A percentile compares a stretch with the other conserved stretches of the same genome.
These are phyloP conservation scores for Aptenodytes patagonicus DNA, from an alignment of 2,113 vertebrate genomes.

Conservation along the genomic window DNA sequence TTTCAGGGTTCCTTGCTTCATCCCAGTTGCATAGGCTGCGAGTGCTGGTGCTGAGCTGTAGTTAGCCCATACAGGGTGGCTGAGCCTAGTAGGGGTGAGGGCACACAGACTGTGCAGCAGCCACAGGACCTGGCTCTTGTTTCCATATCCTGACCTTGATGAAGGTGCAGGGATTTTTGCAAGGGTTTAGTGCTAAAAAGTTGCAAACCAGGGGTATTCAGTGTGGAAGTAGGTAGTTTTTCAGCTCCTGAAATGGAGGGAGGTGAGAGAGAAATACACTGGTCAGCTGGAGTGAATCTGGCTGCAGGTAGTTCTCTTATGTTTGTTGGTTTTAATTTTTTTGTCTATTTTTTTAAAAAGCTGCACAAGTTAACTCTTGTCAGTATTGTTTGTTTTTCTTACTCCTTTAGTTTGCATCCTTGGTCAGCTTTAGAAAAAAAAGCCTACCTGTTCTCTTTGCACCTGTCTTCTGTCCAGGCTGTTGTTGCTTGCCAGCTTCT, in stretches of 20 bases:
- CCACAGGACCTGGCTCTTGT: not conserved
- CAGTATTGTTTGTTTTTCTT: not conserved
- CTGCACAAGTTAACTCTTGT: not conserved
- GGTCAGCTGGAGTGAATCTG: not conserved
- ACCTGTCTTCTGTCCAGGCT: not conserved
- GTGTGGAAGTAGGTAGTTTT: rapidly evolving
- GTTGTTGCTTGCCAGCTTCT: not conserved
- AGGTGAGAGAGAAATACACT: not conserved
- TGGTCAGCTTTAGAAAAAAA: not conserved
- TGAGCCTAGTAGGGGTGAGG: not conserved
- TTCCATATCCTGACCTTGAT: not conserved
- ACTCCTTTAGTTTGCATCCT: not conserved
- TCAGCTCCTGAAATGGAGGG: not conserved
- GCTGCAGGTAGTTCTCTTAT: not conserved
- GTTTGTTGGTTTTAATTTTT: not conserved
- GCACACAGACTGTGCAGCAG: not conserved
- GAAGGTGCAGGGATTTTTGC: not conserved
- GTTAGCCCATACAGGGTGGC: not conserved
- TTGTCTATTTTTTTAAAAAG: not conserved
- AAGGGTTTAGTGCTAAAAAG: not conserved
- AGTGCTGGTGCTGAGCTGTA: not conserved
- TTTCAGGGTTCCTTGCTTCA: not conserved
- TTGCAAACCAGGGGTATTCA: not conserved
- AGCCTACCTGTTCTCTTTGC: not conserved
- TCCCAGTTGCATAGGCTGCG: rapidly evolving